Evolutionary conservation across 2,888 invertebrate genomes (phyloP).

Genomic region (Seira sanloemensis): DNA sequence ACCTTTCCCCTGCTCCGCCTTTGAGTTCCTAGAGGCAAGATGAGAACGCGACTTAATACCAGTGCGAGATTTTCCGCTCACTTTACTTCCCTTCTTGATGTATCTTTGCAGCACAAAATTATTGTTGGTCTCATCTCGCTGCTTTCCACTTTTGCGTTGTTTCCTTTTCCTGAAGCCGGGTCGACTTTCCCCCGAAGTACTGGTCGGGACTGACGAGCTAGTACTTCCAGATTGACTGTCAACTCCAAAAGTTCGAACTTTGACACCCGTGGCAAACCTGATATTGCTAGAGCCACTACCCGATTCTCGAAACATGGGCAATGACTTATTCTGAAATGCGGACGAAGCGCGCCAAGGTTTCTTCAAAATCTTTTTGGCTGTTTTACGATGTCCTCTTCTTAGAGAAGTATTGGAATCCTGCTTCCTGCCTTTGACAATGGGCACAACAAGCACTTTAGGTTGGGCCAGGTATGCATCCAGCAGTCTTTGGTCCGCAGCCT

Average conservation of each 20-base stretch:
- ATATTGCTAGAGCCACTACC: conserved; percentile 43
- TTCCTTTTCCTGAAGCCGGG: too few species aligned
- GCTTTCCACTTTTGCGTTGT: neutral
- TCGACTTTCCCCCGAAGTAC: neutral
- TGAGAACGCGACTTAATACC: too few species aligned
- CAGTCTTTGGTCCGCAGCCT: conserved; percentile 18
- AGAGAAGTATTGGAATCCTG: too few species aligned
- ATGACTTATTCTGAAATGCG: neutral
- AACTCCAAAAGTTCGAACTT: conserved; percentile 11
- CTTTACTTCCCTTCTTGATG: neutral
- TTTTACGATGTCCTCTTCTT: neutral
- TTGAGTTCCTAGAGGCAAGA: too few species aligned
- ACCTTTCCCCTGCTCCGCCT: too few species aligned
- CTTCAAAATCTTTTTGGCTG: conserved; percentile 5
- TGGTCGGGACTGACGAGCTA: neutral
- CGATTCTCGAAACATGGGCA: conserved; percentile 35
- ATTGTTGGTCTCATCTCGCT: neutral
- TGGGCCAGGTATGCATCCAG: conserved; percentile 34
- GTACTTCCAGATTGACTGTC: neutral
- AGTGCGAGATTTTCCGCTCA: too few species aligned
- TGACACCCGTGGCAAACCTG: conserved; percentile 30
- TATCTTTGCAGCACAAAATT: neutral
- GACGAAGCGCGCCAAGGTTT: conserved; percentile 14
- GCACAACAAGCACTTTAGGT: conserved; percentile 41
- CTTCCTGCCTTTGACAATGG: conserved; percentile 21